Base-by-base conservation (phyloP, 2,113 vertebrate genomes). In the Indicator indicator region DNA sequence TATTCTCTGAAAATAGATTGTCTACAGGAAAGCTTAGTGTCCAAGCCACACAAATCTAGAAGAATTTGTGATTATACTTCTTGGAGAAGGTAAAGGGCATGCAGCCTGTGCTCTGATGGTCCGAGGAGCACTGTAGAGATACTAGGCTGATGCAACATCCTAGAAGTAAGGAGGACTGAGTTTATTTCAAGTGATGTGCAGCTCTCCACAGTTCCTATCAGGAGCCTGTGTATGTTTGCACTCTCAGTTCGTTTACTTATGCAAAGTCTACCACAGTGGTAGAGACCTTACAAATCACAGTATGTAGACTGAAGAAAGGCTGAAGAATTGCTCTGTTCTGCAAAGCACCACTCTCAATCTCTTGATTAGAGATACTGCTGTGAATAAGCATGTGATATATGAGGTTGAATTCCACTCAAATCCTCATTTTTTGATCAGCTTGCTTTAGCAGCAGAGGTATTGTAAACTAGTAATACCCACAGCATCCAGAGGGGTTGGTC, bases 381-480 rank as follows among this genome's bases (percentile, higher is more conserved):
- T 64, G 67, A 33, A 5, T 15, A 56, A 40, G 16, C 3, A 10
- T 9, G 19, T 38, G 16, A 40, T 62, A 56, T 5, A 3, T 6
- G 26, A 68, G 23, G 11, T 55, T 52, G 19, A 52, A 33, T 40
- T 11, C 46, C 42, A n/a, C 46, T 38, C 33, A 82, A 3, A 46
- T 68, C 27, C 27, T 56, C 26, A 19, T 73, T 12, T 54, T 64
- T 24, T 7, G 30, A 58, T 85, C 50, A 70, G 2, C 36, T 27
- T 4, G 9, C 42, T 80, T 38, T 74, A 50, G n/a, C 21, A 74
- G 18, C 11, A 54, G n/a, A 30, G 75, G 15, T 65, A 15, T 27
- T 26, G 30, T 9, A 70, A 0, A 0, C 18, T 27, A 38, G 10
- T 24, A 16, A 14, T 40, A 68, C 46, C 40, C 1, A 0, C 30